Evolutionary conservation across 23 tunicate genomes (phyloP).

Genomic region (Aplidium turbinatum): DNA sequence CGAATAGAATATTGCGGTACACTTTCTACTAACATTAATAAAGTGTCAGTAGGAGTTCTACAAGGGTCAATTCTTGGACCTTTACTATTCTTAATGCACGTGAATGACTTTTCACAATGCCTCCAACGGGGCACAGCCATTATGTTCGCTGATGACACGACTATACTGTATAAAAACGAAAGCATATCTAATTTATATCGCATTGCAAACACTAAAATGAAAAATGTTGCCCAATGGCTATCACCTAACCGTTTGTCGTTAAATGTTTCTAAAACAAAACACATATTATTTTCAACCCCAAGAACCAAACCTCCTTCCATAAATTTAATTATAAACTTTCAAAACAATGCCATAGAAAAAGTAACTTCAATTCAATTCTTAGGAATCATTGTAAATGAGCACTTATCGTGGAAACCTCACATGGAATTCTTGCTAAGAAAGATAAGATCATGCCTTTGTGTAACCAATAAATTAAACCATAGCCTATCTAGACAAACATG

Average conservation of each 20-base stretch:
- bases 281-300: constrained; percentile 6
- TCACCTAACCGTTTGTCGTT: not conserved
- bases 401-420: not conserved
- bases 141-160: constrained; percentile 30
- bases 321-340: not conserved
- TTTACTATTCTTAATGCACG: constrained; percentile 11
- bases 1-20: constrained; percentile 4
- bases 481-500: not conserved
- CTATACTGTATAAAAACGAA: not conserved
- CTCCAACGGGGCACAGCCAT: not conserved
- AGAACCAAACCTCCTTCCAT: not conserved
- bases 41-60: constrained; percentile 3
- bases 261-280: constrained; percentile 2
- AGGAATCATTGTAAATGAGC: not conserved
- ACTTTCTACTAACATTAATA: not conserved
- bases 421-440: not conserved
- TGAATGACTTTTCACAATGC: constrained; percentile 16
- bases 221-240: not conserved
- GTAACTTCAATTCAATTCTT: not conserved
- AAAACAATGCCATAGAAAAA: not conserved
- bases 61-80: constrained; percentile 31
- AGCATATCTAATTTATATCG: not conserved
- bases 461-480: not conserved
- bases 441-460: not conserved
- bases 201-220: not conserved